A percentile compares a stretch with the other conserved stretches of the same genome.
These are phyloP conservation scores for Sesia bembeciformis DNA, from an alignment of 2,888 invertebrate species.

Conservation along the genomic window DNA sequence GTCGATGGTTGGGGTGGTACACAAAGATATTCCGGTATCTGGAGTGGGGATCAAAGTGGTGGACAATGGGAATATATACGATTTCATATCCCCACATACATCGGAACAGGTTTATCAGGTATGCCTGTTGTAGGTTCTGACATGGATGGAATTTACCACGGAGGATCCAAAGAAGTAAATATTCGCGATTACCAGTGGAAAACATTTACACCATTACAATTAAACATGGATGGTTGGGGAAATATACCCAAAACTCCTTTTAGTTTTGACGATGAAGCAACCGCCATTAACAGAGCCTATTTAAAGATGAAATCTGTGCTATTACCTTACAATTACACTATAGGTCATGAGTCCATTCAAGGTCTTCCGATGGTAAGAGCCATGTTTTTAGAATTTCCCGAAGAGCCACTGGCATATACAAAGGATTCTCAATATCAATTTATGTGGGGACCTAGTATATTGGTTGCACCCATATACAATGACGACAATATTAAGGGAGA, in stretches of 20 bases:
- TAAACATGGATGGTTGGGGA: constrained; percentile 69
- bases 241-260: constrained; percentile 51
- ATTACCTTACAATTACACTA: constrained; percentile 58
- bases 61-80: constrained; percentile 65
- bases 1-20: constrained; percentile 67
- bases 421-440: constrained; percentile 58
- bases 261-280: constrained; percentile 44
- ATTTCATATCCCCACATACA: constrained; percentile 62
- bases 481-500: constrained; percentile 15
- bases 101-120: constrained; percentile 59
- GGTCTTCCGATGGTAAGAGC: constrained; percentile 59
- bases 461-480: constrained; percentile 56
- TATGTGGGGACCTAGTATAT: constrained; percentile 62
- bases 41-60: constrained; percentile 63
- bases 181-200: constrained; percentile 66
- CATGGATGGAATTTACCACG: constrained; percentile 61
- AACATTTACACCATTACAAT: constrained; percentile 56
- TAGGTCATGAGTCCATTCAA: constrained; percentile 40
- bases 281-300: constrained; percentile 50
- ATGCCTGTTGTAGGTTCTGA: constrained; percentile 57
- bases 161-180: constrained; percentile 41
- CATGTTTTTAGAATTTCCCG: constrained; percentile 57
- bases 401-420: constrained; percentile 37
- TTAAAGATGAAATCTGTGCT: constrained; percentile 59
- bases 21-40: constrained; percentile 54